Percentiles rank a stretch among this genome's conserved stretches.
These are phyloP conservation scores for Copsychus sechellarum DNA, from an alignment of 2,113 vertebrate genomes.

Conservation along the genomic window DNA sequence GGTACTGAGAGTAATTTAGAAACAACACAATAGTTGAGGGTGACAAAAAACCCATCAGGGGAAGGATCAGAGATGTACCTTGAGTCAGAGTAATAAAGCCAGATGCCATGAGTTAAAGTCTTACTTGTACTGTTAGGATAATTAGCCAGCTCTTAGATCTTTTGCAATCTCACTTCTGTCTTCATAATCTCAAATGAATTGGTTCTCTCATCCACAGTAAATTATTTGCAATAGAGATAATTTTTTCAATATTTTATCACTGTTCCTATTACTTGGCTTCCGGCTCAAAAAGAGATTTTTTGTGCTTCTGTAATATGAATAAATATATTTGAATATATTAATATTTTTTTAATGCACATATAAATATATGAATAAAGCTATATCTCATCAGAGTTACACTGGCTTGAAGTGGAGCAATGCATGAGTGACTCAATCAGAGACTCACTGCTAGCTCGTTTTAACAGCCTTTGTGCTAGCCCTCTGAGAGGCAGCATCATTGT, in stretches of 20 bases:
- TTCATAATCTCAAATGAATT: not conserved
- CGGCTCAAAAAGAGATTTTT: not conserved
- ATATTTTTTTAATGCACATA: not conserved
- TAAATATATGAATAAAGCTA: constrained; percentile 2
- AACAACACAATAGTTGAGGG: not conserved
- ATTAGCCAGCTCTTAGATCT: not conserved
- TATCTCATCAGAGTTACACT: not conserved
- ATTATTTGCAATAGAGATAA: not conserved
- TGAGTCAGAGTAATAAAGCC: not conserved
- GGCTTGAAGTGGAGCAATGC: not conserved
- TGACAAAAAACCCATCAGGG: not conserved
- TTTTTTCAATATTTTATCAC: constrained; percentile 13
- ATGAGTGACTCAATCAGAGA: not conserved
- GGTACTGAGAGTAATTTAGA: not conserved
- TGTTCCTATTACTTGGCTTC: not conserved
- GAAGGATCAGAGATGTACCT: not conserved
- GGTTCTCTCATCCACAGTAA: not conserved
- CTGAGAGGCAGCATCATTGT: not conserved
- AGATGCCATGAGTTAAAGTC: not conserved
- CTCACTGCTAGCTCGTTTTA: not conserved
- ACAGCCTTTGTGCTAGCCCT: not conserved
- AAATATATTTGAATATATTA: not conserved
- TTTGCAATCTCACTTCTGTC: not conserved
- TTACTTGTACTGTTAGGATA: not conserved
- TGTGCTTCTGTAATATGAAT: not conserved